A percentile compares a stretch with the other conserved stretches of the same genome.
These are phyloP conservation scores for Myopa tessellatipennis DNA, from an alignment of 2,888 invertebrate species.

Conservation along the genomic window DNA sequence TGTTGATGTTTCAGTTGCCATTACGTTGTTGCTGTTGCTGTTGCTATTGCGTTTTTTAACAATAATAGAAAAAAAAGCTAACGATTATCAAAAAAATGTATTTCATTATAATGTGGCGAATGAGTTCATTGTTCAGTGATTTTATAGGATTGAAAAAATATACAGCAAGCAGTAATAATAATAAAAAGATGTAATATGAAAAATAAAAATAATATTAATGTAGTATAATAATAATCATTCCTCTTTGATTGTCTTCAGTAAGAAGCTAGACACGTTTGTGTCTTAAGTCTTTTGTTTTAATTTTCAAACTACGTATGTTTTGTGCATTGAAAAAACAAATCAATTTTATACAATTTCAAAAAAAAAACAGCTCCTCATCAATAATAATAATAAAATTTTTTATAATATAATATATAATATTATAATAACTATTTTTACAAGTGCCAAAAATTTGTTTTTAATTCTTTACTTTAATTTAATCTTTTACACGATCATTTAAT, in stretches of 20 bases:
- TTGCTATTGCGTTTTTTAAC: conserved; percentile 1
- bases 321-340: neutral
- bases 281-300: conserved; percentile 29
- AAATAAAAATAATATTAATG: too few species aligned
- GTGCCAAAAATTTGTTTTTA: too few species aligned
- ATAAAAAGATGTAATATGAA: neutral
- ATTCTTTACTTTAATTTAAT: too few species aligned
- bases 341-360: neutral
- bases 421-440: too few species aligned
- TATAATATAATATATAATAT: too few species aligned
- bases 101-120: conserved; percentile 23
- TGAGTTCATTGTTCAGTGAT: too few species aligned
- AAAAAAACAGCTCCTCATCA: too few species aligned
- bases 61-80: conserved; percentile 14
- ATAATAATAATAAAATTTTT: too few species aligned
- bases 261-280: neutral
- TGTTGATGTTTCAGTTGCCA: neutral
- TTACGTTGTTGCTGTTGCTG: conserved; percentile 13
- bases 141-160: neutral
- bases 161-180: neutral
- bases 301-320: too few species aligned
- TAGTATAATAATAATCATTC: too few species aligned
- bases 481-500: too few species aligned
- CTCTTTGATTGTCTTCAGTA: too few species aligned
- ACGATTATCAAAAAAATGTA: conserved; percentile 20